Conservation (phyloP, 2,888 invertebrate species). For the Unio pictorum region DNA sequence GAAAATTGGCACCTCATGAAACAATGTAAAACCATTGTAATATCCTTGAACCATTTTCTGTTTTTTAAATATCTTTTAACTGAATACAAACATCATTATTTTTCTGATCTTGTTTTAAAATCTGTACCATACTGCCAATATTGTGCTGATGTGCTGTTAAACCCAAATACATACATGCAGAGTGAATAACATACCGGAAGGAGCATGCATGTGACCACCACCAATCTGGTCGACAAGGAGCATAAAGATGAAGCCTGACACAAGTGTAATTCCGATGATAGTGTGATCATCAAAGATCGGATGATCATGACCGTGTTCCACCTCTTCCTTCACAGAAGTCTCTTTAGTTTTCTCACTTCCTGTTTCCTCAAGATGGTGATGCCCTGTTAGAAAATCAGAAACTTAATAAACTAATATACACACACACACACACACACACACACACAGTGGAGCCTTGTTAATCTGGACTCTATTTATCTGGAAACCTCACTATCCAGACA, state of each 20-base stretch:
- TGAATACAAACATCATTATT: neutral
- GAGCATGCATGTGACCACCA: slow-evolving; percentile 59
- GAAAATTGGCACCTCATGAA: no score
- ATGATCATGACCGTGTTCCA: slow-evolving; percentile 31
- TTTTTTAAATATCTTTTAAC: neutral
- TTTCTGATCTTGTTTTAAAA: neutral
- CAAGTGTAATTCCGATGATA: slow-evolving; percentile 91
- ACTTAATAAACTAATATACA: neutral
- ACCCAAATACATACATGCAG: no score
- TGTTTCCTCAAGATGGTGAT: slow-evolving; percentile 1
- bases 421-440: no score
- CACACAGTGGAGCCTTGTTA: no score
- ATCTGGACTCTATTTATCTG: no score
- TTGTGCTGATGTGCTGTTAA: no score
- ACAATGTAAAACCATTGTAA: no score
- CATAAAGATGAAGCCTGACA: slow-evolving; percentile 98
- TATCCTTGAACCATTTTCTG: no score
- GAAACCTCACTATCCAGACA: no score
- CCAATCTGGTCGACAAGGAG: slow-evolving; percentile 90
- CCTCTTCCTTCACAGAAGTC: slow-evolving; percentile 5
- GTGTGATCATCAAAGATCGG: slow-evolving; percentile 78
- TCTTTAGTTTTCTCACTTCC: neutral
- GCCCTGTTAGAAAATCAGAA: slow-evolving; percentile 1
- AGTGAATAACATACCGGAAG: slow-evolving; percentile 27
- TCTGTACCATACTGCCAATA: no score